Percentiles rank a stretch among this genome's conserved stretches.
Evolutionary conservation across 1,140 invertebrate genomes (phyloP).

Genomic region (Sycophaga agraensis): DNA sequence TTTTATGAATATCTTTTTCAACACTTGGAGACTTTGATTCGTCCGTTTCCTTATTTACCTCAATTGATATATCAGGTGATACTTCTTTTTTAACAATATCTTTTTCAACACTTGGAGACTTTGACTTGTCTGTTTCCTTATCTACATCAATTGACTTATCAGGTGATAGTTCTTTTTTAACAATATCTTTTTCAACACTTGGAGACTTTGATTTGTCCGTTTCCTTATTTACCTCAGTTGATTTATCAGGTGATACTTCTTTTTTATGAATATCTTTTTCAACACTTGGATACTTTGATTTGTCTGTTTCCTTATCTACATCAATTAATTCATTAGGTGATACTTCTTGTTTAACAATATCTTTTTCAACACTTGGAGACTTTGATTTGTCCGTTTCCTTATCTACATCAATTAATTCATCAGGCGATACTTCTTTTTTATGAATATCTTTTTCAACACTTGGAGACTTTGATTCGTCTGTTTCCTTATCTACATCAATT

Average conservation of each 20-base stretch:
- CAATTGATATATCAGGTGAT: background rate
- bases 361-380: slow-evolving; percentile 9
- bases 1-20: slow-evolving; percentile 10
- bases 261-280: background rate
- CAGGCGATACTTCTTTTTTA: background rate
- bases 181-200: slow-evolving; percentile 3
- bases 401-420: background rate
- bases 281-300: background rate
- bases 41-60: background rate
- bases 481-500: background rate
- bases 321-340: background rate
- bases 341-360: slow-evolving; percentile 1
- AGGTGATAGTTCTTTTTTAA: slow-evolving; percentile 4
- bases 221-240: background rate
- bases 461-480: slow-evolving; percentile 16
- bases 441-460: slow-evolving; percentile 7
- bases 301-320: background rate
- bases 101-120: slow-evolving; percentile 1
- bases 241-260: background rate
- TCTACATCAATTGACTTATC: background rate
- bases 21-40: slow-evolving; percentile 11
- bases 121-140: background rate
- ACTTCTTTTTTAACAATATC: background rate
- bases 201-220: slow-evolving; percentile 2
- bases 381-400: slow-evolving; percentile 3